Base-by-base conservation (phyloP, 2,113 vertebrate genomes). In the Tretioscincus oriximinensis region DNA sequence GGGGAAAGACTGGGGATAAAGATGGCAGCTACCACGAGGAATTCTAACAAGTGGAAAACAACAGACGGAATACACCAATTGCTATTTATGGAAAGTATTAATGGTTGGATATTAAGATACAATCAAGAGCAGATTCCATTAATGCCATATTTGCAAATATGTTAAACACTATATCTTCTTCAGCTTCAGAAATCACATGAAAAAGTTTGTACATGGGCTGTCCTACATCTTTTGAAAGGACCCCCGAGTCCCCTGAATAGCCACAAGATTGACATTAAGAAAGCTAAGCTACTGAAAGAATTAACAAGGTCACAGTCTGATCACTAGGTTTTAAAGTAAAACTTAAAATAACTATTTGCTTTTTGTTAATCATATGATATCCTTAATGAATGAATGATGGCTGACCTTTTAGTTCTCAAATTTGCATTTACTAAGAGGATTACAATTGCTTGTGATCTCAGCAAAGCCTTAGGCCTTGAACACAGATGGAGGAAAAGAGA, bases 401-500 rank as follows among this genome's bases (percentile, higher is more conserved):
- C 73, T 86, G 81, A 87, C 71, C 86, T 88, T 69, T 90, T 86
- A 80, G 70, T 89, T 88, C 26, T 83, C 64, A 89, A 88, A 85
- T 75, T 67, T 79, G 16, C 80, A 26, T 71, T 88, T 80, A 81
- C 61, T 83, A 85, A 90, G 80, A 87, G 76, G 82, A 90, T 86
- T 88, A 80, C 60, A 81, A 49, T 71, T 80, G 63, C 81, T 88
- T 81, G 83, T 83, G 77, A 90, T 83, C 78, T 88, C 86, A 84
- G 73, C 60, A 21, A 87, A 84, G 85, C 61, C 86, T 90, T 70
- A 63, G 65, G 54, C 67, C 21, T 61, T 45, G 84, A 87, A 87
- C 60, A 61, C 41, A 67, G 81, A 68, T 84, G 1, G 2, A 63
- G 47, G 54, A 60, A 60, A 49, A 77, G 35, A 86, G 29, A 83